Percentiles rank a stretch among this genome's conserved stretches.
phyloP scores from a whole-genome alignment of 2,113 vertebrate genomes.

The Ramphastos sulfuratus region DNA sequence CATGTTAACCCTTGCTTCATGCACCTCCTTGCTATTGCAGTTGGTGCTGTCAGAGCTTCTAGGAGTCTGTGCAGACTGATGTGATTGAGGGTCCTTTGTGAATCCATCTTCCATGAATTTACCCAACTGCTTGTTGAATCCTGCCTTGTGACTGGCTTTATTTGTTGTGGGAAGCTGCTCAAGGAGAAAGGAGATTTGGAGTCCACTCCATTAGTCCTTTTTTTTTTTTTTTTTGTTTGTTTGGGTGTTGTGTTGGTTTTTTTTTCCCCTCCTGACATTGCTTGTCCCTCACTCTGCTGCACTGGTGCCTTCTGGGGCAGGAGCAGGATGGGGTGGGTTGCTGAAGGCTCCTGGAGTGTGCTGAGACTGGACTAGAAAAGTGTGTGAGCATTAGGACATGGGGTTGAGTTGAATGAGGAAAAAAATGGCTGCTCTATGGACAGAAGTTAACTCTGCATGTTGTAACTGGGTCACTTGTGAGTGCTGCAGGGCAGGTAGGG shows the following conservation, averaged over 20 bases:
- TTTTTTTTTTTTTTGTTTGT: neutral
- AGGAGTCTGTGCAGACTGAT: neutral
- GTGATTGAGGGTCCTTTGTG: neutral
- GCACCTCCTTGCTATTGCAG: neutral
- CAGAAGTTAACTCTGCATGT: neutral
- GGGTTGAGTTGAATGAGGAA: neutral
- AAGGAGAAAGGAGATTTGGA: neutral
- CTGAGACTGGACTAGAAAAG: neutral
- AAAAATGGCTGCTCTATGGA: neutral
- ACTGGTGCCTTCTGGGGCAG: neutral
- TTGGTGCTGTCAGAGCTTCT: neutral
- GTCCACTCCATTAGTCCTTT: neutral
- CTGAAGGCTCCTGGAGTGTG: neutral
- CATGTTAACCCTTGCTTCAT: neutral
- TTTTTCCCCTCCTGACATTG: neutral
- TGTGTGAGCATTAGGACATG: accelerated
- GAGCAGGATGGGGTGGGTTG: neutral
- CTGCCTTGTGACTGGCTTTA: neutral
- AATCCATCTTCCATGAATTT: neutral
- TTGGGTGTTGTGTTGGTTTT: too few species aligned
- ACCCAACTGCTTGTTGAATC: neutral
- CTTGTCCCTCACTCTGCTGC: neutral
- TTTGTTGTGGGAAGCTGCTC: neutral
- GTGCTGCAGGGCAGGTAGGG: neutral
- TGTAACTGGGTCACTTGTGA: neutral